These are phyloP conservation scores for Antechinus flavipes DNA, from an alignment of 2,113 vertebrate species.

Conservation along the genomic window DNA sequence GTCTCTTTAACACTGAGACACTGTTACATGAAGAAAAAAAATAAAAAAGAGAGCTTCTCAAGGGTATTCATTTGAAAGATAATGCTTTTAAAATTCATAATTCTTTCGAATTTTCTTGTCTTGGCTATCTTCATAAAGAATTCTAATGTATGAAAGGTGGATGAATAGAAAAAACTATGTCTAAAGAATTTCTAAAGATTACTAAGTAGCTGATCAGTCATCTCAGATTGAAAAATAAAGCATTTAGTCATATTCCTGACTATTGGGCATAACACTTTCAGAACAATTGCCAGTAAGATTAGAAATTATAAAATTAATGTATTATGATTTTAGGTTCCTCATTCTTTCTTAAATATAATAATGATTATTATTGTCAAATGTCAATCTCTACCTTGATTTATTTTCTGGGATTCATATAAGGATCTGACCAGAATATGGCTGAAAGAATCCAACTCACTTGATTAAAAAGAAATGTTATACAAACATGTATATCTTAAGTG, in stretches of 20 bases:
- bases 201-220: constrained; percentile 30
- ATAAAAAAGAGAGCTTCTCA: constrained; percentile 67
- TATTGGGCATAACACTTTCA: constrained; percentile 10
- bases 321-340: neutral
- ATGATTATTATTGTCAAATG: neutral
- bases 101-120: constrained; percentile 62
- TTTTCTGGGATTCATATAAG: neutral
- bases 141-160: constrained; percentile 52
- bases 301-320: neutral
- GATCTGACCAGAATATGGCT: neutral
- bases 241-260: constrained; percentile 37
- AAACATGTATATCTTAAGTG: neutral
- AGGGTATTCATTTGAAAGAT: constrained; percentile 80
- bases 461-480: neutral
- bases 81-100: constrained; percentile 73
- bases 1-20: constrained; percentile 72
- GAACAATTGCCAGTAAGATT: neutral
- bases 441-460: neutral
- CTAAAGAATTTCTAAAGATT: constrained; percentile 50
- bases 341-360: neutral
- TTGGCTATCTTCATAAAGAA: constrained; percentile 75
- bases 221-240: constrained; percentile 36
- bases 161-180: constrained; percentile 37
- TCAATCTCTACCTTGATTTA: neutral
- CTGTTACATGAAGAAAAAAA: constrained; percentile 66